Evolutionary conservation across 2,797 vertebrate species (phyloP), one percentile per base, ranked within the genome.

Genomic region (Mionectes olivaceus): DNA sequence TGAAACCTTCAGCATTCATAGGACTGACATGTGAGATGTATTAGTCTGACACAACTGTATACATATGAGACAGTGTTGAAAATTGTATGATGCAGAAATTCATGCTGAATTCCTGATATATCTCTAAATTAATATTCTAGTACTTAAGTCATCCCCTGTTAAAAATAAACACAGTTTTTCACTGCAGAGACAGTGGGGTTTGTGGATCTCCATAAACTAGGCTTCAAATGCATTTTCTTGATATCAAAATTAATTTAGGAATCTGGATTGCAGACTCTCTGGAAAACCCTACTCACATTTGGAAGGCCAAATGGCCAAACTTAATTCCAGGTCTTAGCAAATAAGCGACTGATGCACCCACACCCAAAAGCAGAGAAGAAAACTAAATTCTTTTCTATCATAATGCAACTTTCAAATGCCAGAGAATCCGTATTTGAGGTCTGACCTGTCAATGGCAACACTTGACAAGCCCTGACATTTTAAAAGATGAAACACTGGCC

Each of bases 161-260:
- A 49, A 86, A 87, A 89, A 28, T 0, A 57, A 67, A 10, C 2
- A 5, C 3, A 10, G 8, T 21, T 61, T 63, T 22, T 21, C 2
- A 2, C 15, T 35, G 6, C 30, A 68, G 32, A 71, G 4, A 30
- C 14, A 28, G 17, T 22, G 9, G 2, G 5, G 56, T 44, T 69
- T 80, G 32, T 68, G 23, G 2, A 11, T 71, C 2, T 69, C 32
- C 47, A 4, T 1, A 39, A 55, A 13, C 22, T 21, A 32, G 8
- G 1, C 0, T 68, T 78, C 33, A 56, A 35, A 3, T 4, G 1
- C 0, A 2, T 24, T n/a, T 30, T 10, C 39, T 23, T 27, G 21
- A 35, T 30, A 80, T 4, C 2, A 61, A 52, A 65, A 86, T 1
- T 3, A 60, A 27, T 76, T 52, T 30, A 47, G 50, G 32, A 43